Conservation (phyloP, 1,140 invertebrate species). For the Drosophila pruinosa region DNA sequence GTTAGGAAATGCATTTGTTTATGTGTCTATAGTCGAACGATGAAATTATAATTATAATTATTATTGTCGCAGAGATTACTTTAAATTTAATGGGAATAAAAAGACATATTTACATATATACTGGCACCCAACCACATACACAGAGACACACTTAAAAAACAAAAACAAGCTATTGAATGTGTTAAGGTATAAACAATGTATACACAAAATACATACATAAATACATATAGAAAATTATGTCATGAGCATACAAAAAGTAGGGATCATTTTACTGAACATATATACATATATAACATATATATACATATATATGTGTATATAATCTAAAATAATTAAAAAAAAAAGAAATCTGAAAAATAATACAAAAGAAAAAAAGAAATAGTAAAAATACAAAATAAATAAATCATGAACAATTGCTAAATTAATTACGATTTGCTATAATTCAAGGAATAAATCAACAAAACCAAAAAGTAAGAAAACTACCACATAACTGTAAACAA, state of each 20-base stretch:
- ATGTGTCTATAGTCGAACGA: conserved; percentile 62
- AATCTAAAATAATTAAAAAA: conserved; percentile 45
- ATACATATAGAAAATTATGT: conserved; percentile 76
- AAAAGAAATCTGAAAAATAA: conserved; percentile 56
- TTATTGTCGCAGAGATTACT: conserved; percentile 80
- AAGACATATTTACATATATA: conserved; percentile 24
- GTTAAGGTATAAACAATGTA: conserved; percentile 68
- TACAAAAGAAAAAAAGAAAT: conserved; percentile 35
- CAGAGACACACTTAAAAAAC: conserved; percentile 27
- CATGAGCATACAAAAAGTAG: conserved; percentile 81
- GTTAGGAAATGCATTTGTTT: conserved; percentile 67
- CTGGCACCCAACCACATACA: conserved; percentile 7
- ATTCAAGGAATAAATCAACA: conserved; percentile 48
- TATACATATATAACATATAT: conserved; percentile 30
- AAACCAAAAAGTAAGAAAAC: conserved; percentile 19
- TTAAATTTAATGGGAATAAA: conserved; percentile 67
- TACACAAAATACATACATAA: conserved; percentile 63
- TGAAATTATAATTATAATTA: conserved; percentile 59
- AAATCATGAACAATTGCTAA: conserved; percentile 52
- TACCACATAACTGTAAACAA: conserved; percentile 47
- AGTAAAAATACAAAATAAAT: conserved; percentile 33
- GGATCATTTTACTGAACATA: conserved; percentile 79
- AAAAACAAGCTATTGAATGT: conserved; percentile 54
- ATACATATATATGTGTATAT: conserved; percentile 59
- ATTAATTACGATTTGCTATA: conserved; percentile 72